Evolutionary conservation across 2,888 invertebrate genomes (phyloP).

Genomic region (Lobophora halterata): DNA sequence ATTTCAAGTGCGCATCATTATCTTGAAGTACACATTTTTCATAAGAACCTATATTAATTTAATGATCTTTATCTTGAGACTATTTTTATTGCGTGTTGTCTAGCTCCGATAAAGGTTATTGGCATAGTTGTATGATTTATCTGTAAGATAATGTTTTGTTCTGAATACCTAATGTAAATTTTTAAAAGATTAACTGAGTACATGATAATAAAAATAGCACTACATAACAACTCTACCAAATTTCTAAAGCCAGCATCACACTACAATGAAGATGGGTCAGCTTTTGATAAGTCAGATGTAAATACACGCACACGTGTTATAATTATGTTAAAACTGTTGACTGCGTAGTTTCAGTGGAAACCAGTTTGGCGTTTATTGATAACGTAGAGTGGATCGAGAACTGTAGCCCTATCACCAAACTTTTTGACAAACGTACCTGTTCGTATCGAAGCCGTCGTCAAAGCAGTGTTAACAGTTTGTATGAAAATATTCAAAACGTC

Average conservation of each 20-base stretch:
- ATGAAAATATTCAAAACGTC: no score
- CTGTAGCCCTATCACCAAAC: no score
- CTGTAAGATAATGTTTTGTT: no score
- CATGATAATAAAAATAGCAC: no score
- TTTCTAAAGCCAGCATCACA: no score
- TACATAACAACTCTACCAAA: no score
- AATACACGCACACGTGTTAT: slow-evolving; percentile 44
- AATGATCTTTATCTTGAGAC: slow-evolving; percentile 6
- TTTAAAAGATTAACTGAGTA: no score
- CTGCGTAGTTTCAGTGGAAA: slow-evolving; percentile 45
- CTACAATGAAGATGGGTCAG: no score
- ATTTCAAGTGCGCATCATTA: slow-evolving; percentile 19
- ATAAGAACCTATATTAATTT: slow-evolving; percentile 6
- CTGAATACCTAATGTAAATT: no score
- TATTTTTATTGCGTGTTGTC: slow-evolving; percentile 8
- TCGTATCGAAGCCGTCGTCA: no score
- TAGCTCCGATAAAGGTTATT: neutral
- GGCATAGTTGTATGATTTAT: slow-evolving; percentile 3
- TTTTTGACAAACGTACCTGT: no score
- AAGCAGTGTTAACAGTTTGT: no score
- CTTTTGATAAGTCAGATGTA: slow-evolving; percentile 39
- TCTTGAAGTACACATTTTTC: slow-evolving; percentile 8
- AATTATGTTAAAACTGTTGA: slow-evolving; percentile 40
- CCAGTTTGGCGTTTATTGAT: slow-evolving; percentile 47
- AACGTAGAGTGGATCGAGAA: slow-evolving; percentile 39